phyloP scores from a whole-genome alignment of 2,113 vertebrate genomes.

The Poeciliopsis occidentalis region DNA sequence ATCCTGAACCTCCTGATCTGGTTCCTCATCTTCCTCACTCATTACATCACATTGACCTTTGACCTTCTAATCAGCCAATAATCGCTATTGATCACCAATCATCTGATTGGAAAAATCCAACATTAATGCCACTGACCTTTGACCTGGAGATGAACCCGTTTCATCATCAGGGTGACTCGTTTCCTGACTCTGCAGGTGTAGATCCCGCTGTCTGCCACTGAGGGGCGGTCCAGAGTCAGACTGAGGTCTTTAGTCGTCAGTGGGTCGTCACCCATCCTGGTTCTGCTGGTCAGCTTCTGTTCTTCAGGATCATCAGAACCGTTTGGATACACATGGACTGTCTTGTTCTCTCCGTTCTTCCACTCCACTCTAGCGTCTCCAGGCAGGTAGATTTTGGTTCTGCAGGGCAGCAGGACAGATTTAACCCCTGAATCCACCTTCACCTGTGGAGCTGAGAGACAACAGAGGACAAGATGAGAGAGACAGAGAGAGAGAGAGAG shows the following conservation, averaged over 20 bases:
- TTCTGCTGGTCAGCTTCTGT: neutral
- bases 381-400: neutral
- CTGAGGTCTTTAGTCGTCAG: constrained; percentile 6
- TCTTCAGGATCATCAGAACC: neutral
- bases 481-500: too few species aligned
- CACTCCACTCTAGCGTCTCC: neutral
- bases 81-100: too few species aligned
- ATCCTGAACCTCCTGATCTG: too few species aligned
- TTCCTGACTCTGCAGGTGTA: constrained; percentile 5
- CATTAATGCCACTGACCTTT: too few species aligned
- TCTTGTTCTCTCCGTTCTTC: neutral
- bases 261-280: neutral
- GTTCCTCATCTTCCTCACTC: too few species aligned
- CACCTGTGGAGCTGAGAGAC: neutral
- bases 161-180: neutral
- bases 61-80: too few species aligned
- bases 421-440: constrained; percentile 1
- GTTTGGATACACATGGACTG: neutral
- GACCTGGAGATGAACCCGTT: neutral
- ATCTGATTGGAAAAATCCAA: too few species aligned
- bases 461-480: too few species aligned
- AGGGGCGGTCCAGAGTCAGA: neutral
- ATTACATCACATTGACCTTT: too few species aligned
- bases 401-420: neutral
- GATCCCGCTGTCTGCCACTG: neutral